Percentiles rank a stretch among this genome's conserved stretches.
These are phyloP conservation scores for Leptinotarsa rubiginosa DNA, from an alignment of 2,888 invertebrate species.

Conservation along the genomic window DNA sequence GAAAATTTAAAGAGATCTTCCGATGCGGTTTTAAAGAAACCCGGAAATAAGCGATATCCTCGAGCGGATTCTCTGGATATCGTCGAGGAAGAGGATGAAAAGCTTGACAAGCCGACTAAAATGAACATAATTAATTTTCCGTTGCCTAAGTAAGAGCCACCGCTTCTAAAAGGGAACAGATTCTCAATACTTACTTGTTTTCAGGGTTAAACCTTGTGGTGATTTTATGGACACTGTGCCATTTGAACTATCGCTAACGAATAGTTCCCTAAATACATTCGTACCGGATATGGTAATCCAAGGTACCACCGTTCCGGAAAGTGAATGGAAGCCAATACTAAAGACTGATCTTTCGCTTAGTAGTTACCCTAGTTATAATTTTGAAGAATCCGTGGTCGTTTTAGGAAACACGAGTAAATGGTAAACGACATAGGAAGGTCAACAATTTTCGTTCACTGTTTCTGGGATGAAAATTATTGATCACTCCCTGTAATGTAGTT, in stretches of 20 bases:
- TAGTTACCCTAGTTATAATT: constrained; percentile 71
- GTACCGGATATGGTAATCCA: constrained; percentile 83
- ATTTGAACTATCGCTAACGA: constrained; percentile 62
- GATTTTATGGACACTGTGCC: constrained; percentile 37
- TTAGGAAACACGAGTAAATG: constrained; percentile 85
- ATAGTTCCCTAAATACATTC: constrained; percentile 75
- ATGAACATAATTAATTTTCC: constrained; percentile 39
- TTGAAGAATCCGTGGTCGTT: constrained; percentile 84
- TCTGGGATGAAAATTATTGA: neutral
- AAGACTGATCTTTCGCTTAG: constrained; percentile 70
- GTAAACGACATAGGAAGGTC: constrained; percentile 65
- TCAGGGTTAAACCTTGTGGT: constrained; percentile 37
- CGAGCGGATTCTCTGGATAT: neutral
- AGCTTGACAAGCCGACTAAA: constrained; percentile 1
- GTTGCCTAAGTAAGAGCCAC: constrained; percentile 38
- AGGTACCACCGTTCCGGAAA: constrained; percentile 72
- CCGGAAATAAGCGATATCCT: neutral
- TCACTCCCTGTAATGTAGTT: neutral
- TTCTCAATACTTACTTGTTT: constrained; percentile 28
- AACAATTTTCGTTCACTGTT: neutral
- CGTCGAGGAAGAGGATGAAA: constrained; percentile 5
- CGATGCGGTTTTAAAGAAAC: neutral
- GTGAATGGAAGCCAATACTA: constrained; percentile 71
- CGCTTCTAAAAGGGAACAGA: neutral
- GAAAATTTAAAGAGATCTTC: constrained; percentile 71